A percentile compares a stretch with the other conserved stretches of the same genome.
Evolutionary conservation across 2,113 vertebrate species (phyloP).

Genomic region (Empidonax traillii): DNA sequence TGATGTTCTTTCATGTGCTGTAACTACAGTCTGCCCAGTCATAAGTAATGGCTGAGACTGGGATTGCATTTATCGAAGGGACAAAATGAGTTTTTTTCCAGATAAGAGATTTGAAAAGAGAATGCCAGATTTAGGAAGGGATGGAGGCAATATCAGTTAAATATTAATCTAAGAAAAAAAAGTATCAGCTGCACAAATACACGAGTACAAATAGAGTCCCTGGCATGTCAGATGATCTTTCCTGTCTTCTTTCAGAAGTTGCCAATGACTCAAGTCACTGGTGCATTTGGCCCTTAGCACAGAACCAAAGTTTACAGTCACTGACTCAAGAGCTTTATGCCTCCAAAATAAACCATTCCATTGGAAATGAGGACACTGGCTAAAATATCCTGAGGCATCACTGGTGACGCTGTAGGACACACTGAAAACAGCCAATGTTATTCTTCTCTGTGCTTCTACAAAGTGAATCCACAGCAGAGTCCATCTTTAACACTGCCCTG

Average conservation of each 20-base stretch:
- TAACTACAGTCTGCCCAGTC: neutral
- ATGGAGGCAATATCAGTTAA: neutral
- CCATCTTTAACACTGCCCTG: neutral
- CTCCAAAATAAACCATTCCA: neutral
- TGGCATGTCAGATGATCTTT: neutral
- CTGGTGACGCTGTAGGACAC: neutral
- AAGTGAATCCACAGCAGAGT: neutral
- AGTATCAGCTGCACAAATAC: neutral
- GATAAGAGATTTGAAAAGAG: neutral
- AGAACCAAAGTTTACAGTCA: neutral
- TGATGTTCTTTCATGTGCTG: slow-evolving; percentile 21
- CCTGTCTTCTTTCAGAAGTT: neutral
- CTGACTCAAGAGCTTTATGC: neutral
- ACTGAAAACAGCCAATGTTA: neutral
- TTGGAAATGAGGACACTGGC: fast-evolving
- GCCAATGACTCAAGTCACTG: neutral
- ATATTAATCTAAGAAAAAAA: neutral
- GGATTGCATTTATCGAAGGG: neutral
- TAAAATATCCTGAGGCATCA: neutral
- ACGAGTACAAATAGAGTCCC: neutral
- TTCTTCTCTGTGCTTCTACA: neutral
- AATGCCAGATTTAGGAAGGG: neutral
- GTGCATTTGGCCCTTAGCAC: neutral
- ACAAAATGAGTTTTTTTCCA: slow-evolving; percentile 2
- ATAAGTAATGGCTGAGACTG: neutral